Evolutionary conservation across 2,797 vertebrate genomes (phyloP).

Genomic region (Semotilus atromaculatus): DNA sequence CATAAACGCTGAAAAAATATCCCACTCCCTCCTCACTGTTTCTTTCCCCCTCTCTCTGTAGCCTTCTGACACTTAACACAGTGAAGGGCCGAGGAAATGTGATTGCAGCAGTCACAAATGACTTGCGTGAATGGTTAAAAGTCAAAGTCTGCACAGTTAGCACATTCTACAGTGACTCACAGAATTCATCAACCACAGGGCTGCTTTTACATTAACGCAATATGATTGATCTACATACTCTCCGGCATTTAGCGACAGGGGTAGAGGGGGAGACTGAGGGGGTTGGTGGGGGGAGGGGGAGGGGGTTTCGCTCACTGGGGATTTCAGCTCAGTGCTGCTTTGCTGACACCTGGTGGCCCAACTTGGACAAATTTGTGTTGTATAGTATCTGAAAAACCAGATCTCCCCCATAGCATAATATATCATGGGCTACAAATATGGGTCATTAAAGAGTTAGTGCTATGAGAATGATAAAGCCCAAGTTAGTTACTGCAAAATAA

Average conservation of each 20-base stretch:
- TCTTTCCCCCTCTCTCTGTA: background rate
- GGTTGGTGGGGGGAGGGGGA: background rate
- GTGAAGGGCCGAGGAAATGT: slow-evolving; percentile 76
- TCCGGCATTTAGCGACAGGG: slow-evolving; percentile 63
- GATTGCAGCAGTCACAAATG: slow-evolving; percentile 81
- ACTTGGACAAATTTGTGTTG: slow-evolving; percentile 60
- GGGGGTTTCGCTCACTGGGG: slow-evolving; percentile 61
- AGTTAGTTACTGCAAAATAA: slow-evolving; percentile 4
- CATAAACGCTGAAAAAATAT: slow-evolving; percentile 54
- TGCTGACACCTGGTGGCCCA: slow-evolving; percentile 81
- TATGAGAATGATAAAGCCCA: background rate
- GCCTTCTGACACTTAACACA: slow-evolving; percentile 71
- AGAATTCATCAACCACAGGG: slow-evolving; percentile 78
- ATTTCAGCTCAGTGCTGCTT: slow-evolving; percentile 67
- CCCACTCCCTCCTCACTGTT: slow-evolving; percentile 56
- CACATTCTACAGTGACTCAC: slow-evolving; percentile 81
- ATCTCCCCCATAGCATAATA: background rate
- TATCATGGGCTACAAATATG: slow-evolving; percentile 10
- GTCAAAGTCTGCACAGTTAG: slow-evolving; percentile 81
- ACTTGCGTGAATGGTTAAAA: slow-evolving; percentile 73
- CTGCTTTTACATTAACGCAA: slow-evolving; percentile 78
- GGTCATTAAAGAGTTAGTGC: background rate
- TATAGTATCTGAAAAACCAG: background rate
- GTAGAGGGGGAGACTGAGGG: background rate
- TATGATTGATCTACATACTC: slow-evolving; percentile 80